Evolutionary conservation across 2,797 vertebrate genomes (phyloP).

Genomic region (Gymnothorax javanicus): DNA sequence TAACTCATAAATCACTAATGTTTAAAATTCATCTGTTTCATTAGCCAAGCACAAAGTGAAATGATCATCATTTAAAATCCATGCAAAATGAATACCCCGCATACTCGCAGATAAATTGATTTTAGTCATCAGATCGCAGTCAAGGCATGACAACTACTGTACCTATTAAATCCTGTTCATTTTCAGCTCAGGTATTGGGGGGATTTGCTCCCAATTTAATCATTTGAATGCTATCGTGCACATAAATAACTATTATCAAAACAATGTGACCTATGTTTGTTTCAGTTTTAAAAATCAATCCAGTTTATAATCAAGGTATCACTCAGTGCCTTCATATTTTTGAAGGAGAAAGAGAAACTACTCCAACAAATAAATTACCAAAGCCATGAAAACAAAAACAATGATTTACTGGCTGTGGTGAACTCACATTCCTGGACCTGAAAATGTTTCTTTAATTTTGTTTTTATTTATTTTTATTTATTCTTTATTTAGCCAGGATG

Average conservation of each 20-base stretch:
- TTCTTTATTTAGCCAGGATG: no score
- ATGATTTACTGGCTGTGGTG: not conserved
- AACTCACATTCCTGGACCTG: not conserved
- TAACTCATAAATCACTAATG: conserved; percentile 27
- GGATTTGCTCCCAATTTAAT: not conserved
- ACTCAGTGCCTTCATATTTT: not conserved
- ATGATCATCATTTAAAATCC: conserved; percentile 4
- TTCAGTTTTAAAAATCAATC: not conserved
- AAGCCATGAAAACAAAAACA: conserved; percentile 12
- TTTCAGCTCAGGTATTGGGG: conserved; percentile 16
- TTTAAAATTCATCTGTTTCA: conserved; percentile 24
- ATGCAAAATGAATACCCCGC: conserved; percentile 15
- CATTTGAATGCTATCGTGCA: not conserved
- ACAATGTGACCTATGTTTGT: not conserved
- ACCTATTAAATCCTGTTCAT: not conserved
- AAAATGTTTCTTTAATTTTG: no score
- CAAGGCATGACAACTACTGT: conserved; percentile 6
- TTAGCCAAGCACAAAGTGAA: conserved; percentile 4
- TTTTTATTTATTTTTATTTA: no score
- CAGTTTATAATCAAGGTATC: not conserved
- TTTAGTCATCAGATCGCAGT: conserved; percentile 14
- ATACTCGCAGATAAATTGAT: not conserved
- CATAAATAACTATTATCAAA: not conserved
- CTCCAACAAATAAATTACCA: not conserved
- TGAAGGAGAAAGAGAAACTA: not conserved